phyloP scores from a whole-genome alignment of 1,140 invertebrate genomes.

The Phymorhynchus buccinoides region DNA sequence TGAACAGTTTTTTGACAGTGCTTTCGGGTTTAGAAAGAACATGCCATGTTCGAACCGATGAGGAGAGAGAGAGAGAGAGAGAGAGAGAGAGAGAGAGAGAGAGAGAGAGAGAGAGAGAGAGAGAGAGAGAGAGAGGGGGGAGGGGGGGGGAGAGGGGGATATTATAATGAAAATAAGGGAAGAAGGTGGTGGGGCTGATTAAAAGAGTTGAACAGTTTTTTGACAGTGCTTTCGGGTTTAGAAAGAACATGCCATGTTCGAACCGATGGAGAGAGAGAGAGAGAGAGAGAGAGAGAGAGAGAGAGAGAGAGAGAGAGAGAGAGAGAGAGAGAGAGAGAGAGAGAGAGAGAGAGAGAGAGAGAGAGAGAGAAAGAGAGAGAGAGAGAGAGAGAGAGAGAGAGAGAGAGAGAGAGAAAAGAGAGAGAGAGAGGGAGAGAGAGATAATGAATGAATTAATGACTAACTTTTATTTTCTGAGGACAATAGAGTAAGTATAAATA shows the following conservation, averaged over 20 bases:
- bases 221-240: background rate
- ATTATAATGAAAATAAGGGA: too few relatives aligned
- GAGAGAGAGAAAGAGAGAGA: too few relatives aligned
- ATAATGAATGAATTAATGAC: too few relatives aligned
- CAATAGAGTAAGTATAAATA: too few relatives aligned
- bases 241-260: background rate
- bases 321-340: too few relatives aligned
- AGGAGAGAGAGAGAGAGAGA: background rate
- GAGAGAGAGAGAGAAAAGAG: too few relatives aligned
- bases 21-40: background rate
- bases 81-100: background rate
- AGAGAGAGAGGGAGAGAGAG: too few relatives aligned
- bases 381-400: too few relatives aligned
- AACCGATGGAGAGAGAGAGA: background rate
- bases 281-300: too few relatives aligned
- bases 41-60: background rate
- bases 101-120: too few relatives aligned
- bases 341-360: background rate
- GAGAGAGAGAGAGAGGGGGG: background rate
- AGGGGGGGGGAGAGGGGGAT: background rate
- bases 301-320: background rate
- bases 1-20: background rate
- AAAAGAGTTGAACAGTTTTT: background rate
- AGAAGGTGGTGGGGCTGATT: background rate
- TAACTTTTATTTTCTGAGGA: too few relatives aligned